Conservation (phyloP, 2,888 invertebrate genomes). For the Pachydiplax longipennis region DNA sequence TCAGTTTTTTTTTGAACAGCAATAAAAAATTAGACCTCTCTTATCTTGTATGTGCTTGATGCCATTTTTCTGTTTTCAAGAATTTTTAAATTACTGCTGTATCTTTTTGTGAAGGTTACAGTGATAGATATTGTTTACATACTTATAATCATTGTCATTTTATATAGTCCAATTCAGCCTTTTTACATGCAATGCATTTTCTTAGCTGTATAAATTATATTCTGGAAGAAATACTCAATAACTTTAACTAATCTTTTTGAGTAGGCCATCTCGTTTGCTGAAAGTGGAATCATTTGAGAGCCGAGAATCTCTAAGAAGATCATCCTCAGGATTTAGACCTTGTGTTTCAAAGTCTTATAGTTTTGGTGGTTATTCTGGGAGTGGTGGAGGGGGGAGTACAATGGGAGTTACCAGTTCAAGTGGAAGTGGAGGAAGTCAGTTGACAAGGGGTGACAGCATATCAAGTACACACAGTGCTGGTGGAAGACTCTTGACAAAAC, state of each 20-base stretch:
- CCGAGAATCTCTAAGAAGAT: conserved; percentile 60
- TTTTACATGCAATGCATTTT: too few species aligned
- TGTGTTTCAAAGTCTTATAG: conserved; percentile 85
- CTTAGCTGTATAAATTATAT: too few species aligned
- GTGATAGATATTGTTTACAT: too few species aligned
- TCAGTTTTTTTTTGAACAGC: too few species aligned
- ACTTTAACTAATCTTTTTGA: not conserved
- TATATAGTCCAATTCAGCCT: too few species aligned
- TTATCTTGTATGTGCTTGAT: too few species aligned
- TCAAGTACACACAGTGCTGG: conserved; percentile 71
- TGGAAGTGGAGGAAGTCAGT: conserved; percentile 57
- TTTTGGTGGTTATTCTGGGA: conserved; percentile 81
- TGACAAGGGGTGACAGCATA: conserved; percentile 69
- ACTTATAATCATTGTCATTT: too few species aligned
- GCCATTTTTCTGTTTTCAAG: too few species aligned
- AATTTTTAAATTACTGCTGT: too few species aligned
- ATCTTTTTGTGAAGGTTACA: too few species aligned
- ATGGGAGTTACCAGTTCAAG: not conserved
- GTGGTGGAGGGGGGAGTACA: conserved; percentile 51
- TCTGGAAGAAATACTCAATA: not conserved
- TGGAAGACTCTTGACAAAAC: conserved; percentile 75
- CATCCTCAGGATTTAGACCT: conserved; percentile 57
- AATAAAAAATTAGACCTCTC: too few species aligned
- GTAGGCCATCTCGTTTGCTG: conserved; percentile 61
- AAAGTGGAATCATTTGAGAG: conserved; percentile 65